Base-by-base conservation (phyloP, 1,140 invertebrate genomes). In the Maniola jurtina region DNA sequence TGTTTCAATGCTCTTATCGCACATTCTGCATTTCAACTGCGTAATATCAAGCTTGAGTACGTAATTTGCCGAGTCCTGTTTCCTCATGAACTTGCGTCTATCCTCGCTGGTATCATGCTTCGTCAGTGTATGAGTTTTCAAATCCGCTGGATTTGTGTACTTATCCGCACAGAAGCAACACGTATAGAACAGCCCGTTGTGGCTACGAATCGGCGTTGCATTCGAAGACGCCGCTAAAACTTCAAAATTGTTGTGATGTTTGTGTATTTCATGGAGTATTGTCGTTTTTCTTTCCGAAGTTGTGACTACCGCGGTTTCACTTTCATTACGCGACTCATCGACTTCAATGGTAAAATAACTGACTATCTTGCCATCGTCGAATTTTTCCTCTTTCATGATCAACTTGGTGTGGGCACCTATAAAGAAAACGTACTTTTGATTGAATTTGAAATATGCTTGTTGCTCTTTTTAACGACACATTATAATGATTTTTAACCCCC, bases 91-190 rank as follows among this genome's bases (percentile, higher is more conserved):
- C 0, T 34, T 34, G 10, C 48, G 54, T 54, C 58, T 7, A 71
- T 10, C 13, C 4, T 11, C 4, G 33, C 13, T 13, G 2, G 33
- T 55, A 55, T 55, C 13, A 25, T 55, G 52, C 10, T 5, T 16
- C 25, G 6, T 11, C 10, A 34, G 11, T 34, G 72, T 78, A 47
- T 83, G 79, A 25, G 15, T 47, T 66, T 79, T 81, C n/a, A 81
- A 58, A 13, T 71, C 70, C 0, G 58, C 63, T 1, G 79, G 70
- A 25, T 76, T 59, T 6, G 54, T 42, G 47, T 50, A 80, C 6
- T 66, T 13, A 11, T 68, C 13, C 0, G 50, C 7, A 58, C 78
- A 80, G n/a, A 64, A 73, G 25, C 66, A 71, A 47, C 78, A 80
- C 3, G 34, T 16, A 14, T 72, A 77, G 2, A 66, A 73, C 1